Evolutionary conservation across 2,888 invertebrate species (phyloP).

Genomic region (Drosophila leonis): DNA sequence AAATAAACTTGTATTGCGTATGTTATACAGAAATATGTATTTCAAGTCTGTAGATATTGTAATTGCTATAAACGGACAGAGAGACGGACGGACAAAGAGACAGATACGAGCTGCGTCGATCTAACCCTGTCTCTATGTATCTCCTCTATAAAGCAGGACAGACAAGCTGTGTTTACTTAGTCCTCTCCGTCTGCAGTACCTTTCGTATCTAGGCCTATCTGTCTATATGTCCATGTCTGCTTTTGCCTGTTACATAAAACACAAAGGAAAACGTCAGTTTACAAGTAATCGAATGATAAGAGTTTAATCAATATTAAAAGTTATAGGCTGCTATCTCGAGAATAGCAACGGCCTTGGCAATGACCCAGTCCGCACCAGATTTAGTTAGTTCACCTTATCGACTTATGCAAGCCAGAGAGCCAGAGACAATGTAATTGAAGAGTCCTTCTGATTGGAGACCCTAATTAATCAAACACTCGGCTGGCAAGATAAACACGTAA

Average conservation of each 20-base stretch:
- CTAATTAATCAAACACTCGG: constrained; percentile 6
- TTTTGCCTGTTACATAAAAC: neutral
- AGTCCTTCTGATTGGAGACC: neutral
- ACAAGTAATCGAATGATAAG: constrained; percentile 11
- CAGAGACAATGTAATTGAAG: constrained; percentile 17
- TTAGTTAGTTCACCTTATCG: constrained; percentile 36
- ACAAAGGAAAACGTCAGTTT: neutral
- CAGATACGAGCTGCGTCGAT: too few relatives aligned
- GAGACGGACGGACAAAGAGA: too few relatives aligned
- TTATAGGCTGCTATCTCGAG: neutral
- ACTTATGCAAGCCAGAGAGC: constrained; percentile 6
- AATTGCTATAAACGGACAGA: too few relatives aligned
- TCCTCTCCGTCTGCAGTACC: too few relatives aligned
- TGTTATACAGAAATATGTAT: too few relatives aligned
- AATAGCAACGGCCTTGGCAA: constrained; percentile 15
- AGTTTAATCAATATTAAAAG: constrained; percentile 12
- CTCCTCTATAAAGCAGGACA: too few relatives aligned
- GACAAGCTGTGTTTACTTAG: too few relatives aligned
- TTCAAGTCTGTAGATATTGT: neutral
- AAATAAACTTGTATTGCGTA: too few relatives aligned
- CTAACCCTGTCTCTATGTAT: too few relatives aligned
- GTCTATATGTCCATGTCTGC: too few relatives aligned
- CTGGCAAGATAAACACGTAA: neutral
- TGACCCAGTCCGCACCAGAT: constrained; percentile 43
- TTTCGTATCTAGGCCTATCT: too few relatives aligned